Percentiles rank a stretch among this genome's conserved stretches.
phyloP scores from a whole-genome alignment of 2,797 vertebrate species.

The Periophthalmus magnuspinnatus region DNA sequence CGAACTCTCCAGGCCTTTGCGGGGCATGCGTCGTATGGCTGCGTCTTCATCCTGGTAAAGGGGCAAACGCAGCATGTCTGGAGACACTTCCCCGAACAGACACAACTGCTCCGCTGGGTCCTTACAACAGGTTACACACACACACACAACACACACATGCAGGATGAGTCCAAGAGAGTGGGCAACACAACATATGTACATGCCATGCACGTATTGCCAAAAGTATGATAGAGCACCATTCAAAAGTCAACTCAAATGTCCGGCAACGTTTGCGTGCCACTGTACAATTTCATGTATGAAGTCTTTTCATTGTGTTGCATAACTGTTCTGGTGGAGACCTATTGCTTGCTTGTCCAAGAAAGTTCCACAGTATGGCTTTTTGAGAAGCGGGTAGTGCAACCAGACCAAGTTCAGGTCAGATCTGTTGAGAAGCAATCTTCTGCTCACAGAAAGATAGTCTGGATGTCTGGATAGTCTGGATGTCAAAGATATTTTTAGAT shows the following conservation, averaged over 20 bases:
- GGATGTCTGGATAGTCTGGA: not conserved
- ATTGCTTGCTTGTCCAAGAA: not conserved
- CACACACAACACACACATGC: conserved; percentile 43
- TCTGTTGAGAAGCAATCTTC: not conserved
- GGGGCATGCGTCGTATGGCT: conserved; percentile 68
- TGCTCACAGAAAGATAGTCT: not conserved
- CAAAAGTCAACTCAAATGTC: not conserved
- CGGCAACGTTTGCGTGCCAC: not conserved
- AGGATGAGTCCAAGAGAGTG: conserved; percentile 33
- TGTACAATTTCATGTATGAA: not conserved
- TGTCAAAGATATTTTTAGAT: not conserved
- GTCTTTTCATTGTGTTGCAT: not conserved
- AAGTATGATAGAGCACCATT: not conserved
- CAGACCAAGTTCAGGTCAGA: not conserved
- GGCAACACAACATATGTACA: conserved; percentile 3
- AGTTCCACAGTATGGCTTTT: not conserved
- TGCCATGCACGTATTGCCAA: not conserved
- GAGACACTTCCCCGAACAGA: conserved; percentile 83
- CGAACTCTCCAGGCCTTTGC: conserved; percentile 77
- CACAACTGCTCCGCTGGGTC: conserved; percentile 80
- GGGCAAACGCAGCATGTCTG: conserved; percentile 82
- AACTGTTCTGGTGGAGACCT: not conserved
- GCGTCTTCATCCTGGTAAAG: conserved; percentile 91
- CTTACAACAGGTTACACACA: conserved; percentile 69
- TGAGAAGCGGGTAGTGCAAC: not conserved